phyloP scores from a whole-genome alignment of 2,888 invertebrate species.

The Plemyria rubiginata region DNA sequence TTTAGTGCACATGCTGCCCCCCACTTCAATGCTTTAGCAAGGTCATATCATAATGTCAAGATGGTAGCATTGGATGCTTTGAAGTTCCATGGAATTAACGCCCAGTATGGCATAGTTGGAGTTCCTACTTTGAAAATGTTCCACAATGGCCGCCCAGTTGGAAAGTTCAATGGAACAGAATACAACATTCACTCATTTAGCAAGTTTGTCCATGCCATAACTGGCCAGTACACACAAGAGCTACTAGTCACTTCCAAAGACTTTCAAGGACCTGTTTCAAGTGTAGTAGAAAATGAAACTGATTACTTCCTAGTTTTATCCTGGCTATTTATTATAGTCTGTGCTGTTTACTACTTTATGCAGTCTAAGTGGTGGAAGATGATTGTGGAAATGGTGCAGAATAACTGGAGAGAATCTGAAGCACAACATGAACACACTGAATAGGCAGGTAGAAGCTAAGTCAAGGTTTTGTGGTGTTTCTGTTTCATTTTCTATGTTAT shows the following conservation, averaged over 20 bases:
- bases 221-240: constrained; percentile 87
- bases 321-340: constrained; percentile 93
- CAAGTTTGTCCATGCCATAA: constrained; percentile 90
- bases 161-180: constrained; percentile 93
- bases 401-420: constrained; percentile 95
- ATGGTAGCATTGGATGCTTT: constrained; percentile 96
- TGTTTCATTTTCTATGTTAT: constrained; percentile 13
- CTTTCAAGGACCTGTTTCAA: constrained; percentile 92
- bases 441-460: constrained; percentile 52
- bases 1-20: constrained; percentile 96
- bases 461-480: constrained; percentile 1
- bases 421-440: constrained; percentile 92
- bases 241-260: constrained; percentile 90
- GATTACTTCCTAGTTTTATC: constrained; percentile 93
- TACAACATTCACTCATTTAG: constrained; percentile 92
- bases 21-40: constrained; percentile 94
- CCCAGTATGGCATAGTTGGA: constrained; percentile 95
- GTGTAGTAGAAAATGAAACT: constrained; percentile 89
- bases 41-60: constrained; percentile 93
- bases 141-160: constrained; percentile 94
- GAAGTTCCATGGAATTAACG: constrained; percentile 92
- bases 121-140: constrained; percentile 95
- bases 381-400: constrained; percentile 92
- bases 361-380: constrained; percentile 91
- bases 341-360: constrained; percentile 90